A percentile compares a stretch with the other conserved stretches of the same genome.
These are phyloP conservation scores for Anorthoa munda DNA, from an alignment of 2,888 invertebrate genomes.

Conservation along the genomic window DNA sequence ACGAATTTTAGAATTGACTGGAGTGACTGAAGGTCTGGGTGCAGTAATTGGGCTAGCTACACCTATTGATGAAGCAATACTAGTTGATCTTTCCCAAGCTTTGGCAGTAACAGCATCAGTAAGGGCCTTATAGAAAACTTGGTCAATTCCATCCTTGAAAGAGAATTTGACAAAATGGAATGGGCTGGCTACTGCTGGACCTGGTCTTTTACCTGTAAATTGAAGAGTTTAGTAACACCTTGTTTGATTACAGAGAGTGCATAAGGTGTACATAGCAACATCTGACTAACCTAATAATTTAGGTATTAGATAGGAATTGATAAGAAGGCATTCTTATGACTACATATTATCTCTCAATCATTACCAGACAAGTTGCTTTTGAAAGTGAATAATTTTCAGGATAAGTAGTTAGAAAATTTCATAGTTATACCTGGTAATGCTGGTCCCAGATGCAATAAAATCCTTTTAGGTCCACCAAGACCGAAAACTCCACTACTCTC, in stretches of 20 bases:
- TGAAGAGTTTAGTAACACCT: not conserved
- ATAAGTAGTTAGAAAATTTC: not conserved
- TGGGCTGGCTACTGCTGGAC: slow-evolving; percentile 93
- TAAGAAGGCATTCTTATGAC: not conserved
- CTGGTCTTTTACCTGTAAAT: slow-evolving; percentile 92
- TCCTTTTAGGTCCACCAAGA: slow-evolving; percentile 95
- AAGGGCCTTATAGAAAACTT: slow-evolving; percentile 92
- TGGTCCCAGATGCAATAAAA: slow-evolving; percentile 94
- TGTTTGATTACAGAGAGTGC: too few species aligned
- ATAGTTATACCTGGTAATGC: slow-evolving; percentile 88
- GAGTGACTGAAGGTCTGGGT: slow-evolving; percentile 73
- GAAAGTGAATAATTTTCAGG: not conserved
- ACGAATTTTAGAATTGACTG: slow-evolving; percentile 92
- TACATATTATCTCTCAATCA: not conserved
- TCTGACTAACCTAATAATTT: not conserved
- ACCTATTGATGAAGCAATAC: slow-evolving; percentile 69
- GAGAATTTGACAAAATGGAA: slow-evolving; percentile 95
- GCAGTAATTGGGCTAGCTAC: slow-evolving; percentile 71
- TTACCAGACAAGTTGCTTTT: not conserved
- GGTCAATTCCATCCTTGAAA: slow-evolving; percentile 95
- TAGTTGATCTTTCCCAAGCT: slow-evolving; percentile 91
- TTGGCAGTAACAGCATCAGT: slow-evolving; percentile 92
- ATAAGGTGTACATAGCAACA: not conserved
- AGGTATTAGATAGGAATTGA: not conserved
- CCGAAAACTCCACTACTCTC: slow-evolving; percentile 95